phyloP scores from a whole-genome alignment of 2,113 vertebrate genomes.

The Psittacula cyanocephala region DNA sequence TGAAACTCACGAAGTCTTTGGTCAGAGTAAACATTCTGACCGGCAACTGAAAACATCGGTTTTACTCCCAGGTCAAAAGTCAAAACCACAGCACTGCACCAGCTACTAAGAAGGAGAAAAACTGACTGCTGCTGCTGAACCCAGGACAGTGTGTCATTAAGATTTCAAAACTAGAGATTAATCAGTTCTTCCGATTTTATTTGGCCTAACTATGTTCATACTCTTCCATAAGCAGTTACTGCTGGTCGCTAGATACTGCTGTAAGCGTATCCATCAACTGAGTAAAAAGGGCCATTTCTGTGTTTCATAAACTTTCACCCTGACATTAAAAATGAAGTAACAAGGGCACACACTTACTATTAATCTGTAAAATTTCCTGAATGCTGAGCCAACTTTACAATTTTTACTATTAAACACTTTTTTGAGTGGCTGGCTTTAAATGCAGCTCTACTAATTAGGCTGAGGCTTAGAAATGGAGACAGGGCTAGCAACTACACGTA shows the following conservation, averaged over 20 bases:
- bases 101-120: no score
- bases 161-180: neutral
- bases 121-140: no score
- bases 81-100: no score
- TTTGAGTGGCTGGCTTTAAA: neutral
- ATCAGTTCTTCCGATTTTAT: neutral
- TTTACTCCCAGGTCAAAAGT: no score
- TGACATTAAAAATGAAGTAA: neutral
- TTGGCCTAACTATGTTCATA: neutral
- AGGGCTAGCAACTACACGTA: neutral
- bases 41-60: no score
- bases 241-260: neutral
- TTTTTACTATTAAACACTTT: neutral
- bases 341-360: neutral
- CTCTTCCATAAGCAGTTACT: neutral
- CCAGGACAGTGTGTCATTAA: neutral
- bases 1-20: no score
- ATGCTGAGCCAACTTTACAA: neutral
- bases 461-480: neutral
- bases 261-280: neutral
- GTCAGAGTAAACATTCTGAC: no score
- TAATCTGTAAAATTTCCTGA: neutral
- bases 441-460: neutral
- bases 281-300: neutral
- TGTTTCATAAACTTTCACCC: neutral